Conservation (phyloP, 2,113 vertebrate species). For the Microcebus ravelobensis region DNA sequence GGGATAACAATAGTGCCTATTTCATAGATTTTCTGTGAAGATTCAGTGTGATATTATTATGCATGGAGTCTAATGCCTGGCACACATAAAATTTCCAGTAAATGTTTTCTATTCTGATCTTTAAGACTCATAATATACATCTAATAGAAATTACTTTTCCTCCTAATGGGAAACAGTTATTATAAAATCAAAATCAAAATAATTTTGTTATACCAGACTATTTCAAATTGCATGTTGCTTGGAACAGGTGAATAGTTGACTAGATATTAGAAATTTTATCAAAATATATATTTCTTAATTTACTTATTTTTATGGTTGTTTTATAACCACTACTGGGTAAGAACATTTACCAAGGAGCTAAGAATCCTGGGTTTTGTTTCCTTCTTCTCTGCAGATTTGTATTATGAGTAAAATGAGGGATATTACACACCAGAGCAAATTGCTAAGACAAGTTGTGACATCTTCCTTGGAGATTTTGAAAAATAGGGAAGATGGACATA, state of each 20-base stretch:
- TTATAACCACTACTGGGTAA: not conserved
- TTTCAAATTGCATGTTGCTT: constrained; percentile 28
- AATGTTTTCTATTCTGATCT: constrained; percentile 21
- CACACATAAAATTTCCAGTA: not conserved
- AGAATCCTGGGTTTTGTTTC: not conserved
- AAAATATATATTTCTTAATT: not conserved
- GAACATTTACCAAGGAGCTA: not conserved
- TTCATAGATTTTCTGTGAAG: not conserved
- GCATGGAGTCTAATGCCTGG: not conserved
- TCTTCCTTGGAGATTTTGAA: constrained; percentile 53
- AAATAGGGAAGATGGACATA: constrained; percentile 13
- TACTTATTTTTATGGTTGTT: constrained; percentile 8
- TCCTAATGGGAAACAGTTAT: not conserved
- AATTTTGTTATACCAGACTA: not conserved
- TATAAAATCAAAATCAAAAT: constrained; percentile 22
- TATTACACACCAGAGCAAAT: constrained; percentile 10
- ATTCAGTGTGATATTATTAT: not conserved
- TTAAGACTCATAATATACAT: not conserved
- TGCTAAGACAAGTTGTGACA: not conserved
- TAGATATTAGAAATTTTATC: not conserved
- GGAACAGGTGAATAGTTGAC: not conserved
- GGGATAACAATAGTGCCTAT: not conserved
- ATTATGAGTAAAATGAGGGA: constrained; percentile 39
- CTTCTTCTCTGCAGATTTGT: constrained; percentile 19
- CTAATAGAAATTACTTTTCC: not conserved